Percentiles rank a stretch among this genome's conserved stretches.
phyloP scores from a whole-genome alignment of 2,797 vertebrate species.

The Oryzias dopingdopingensis region DNA sequence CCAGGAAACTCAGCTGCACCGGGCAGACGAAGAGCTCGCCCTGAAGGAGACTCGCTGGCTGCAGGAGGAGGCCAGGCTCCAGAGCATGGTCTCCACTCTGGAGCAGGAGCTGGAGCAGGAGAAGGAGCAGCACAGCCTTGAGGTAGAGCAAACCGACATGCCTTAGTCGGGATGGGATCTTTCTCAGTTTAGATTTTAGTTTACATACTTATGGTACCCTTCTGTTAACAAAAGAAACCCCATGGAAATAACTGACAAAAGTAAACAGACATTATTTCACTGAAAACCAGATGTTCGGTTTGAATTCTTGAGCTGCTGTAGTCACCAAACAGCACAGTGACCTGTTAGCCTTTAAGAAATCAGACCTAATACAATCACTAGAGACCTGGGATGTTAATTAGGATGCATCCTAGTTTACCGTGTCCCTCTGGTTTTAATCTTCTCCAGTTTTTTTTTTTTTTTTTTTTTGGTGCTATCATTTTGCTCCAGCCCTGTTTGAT shows the following conservation, averaged over 20 bases:
- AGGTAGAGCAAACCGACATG: slow-evolving; percentile 56
- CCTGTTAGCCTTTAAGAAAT: too few relatives aligned
- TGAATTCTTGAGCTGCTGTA: too few relatives aligned
- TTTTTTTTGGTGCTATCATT: neutral
- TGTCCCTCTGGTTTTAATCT: slow-evolving; percentile 11
- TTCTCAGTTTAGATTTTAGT: too few relatives aligned
- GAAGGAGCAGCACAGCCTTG: slow-evolving; percentile 72
- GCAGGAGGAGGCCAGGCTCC: slow-evolving; percentile 70
- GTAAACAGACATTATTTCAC: too few relatives aligned
- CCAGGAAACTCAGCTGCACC: slow-evolving; percentile 72
- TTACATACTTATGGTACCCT: too few relatives aligned
- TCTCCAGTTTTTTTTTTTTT: slow-evolving; percentile 38
- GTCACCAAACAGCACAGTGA: too few relatives aligned
- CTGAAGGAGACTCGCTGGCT: slow-evolving; percentile 76
- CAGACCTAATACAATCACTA: too few relatives aligned
- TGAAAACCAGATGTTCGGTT: too few relatives aligned
- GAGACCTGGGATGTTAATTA: too few relatives aligned
- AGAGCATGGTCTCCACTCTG: slow-evolving; percentile 67
- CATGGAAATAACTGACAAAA: too few relatives aligned
- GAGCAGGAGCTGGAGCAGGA: slow-evolving; percentile 74
- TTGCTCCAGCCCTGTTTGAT: neutral
- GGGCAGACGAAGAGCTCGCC: slow-evolving; percentile 75
- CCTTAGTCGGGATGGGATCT: neutral
- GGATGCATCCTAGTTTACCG: too few relatives aligned
- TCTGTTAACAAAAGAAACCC: too few relatives aligned